Evolutionary conservation across 2,888 invertebrate species (phyloP).

Genomic region (Aleiodes leptofemur): DNA sequence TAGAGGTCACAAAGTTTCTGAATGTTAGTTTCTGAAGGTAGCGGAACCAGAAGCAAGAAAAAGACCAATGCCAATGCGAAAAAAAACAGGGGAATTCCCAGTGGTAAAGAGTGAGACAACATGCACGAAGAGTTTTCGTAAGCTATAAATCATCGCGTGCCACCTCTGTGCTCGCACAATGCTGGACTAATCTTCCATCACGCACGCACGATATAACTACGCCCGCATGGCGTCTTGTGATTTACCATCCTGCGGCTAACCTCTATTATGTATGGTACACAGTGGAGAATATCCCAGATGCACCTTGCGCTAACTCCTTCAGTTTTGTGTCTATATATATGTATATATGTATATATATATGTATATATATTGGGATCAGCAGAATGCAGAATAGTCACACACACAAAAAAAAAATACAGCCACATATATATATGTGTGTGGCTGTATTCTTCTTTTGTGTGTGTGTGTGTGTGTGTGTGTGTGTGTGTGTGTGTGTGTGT

Average conservation of each 20-base stretch:
- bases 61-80: background rate
- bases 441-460: background rate
- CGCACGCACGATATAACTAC: constrained; percentile 74
- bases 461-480: no score
- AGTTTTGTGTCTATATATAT: background rate
- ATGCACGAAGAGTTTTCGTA: constrained; percentile 57
- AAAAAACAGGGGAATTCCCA: constrained; percentile 3
- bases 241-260: constrained; percentile 74
- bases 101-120: constrained; percentile 50
- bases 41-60: constrained; percentile 31
- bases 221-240: constrained; percentile 74
- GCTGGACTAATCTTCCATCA: constrained; percentile 74
- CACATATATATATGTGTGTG: no score
- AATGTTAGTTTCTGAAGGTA: background rate
- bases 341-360: no score
- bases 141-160: constrained; percentile 72
- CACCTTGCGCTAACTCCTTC: constrained; percentile 67
- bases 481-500: no score
- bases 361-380: no score
- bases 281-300: constrained; percentile 68
- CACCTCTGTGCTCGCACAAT: constrained; percentile 72
- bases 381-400: background rate
- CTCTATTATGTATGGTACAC: constrained; percentile 73
- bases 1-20: background rate
- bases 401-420: background rate